Percentiles rank a stretch among this genome's conserved stretches.
These are phyloP conservation scores for Nyctereutes procyonoides DNA, from an alignment of 2,113 vertebrate species.

Conservation along the genomic window DNA sequence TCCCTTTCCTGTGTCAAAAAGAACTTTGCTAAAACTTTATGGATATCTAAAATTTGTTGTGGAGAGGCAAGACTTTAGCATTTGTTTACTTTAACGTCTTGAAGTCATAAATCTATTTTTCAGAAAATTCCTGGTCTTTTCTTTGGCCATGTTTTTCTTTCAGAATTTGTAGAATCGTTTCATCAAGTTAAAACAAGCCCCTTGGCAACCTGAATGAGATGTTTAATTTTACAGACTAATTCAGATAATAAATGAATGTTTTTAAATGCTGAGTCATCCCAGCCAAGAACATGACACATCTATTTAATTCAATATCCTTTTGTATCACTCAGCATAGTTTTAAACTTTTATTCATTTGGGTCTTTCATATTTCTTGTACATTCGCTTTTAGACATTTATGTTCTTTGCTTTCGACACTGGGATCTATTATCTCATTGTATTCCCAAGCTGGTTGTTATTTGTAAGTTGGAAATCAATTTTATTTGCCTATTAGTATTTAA, in stretches of 20 bases:
- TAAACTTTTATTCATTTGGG: conserved; percentile 1
- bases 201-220: not conserved
- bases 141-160: conserved; percentile 11
- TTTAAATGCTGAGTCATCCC: not conserved
- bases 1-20: conserved; percentile 31
- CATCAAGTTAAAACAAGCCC: not conserved
- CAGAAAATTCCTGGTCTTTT: conserved; percentile 9
- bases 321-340: not conserved
- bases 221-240: conserved; percentile 53
- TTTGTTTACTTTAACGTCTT: conserved; percentile 31
- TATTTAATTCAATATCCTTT: conserved; percentile 6
- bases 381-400: conserved; percentile 16
- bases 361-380: not conserved
- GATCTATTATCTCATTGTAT: not conserved
- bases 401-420: not conserved
- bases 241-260: not conserved
- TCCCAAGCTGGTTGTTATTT: conserved; percentile 7
- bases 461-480: not conserved
- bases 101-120: conserved; percentile 35
- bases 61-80: not conserved
- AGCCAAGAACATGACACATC: conserved; percentile 31
- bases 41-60: not conserved
- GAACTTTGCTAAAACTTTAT: conserved; percentile 43
- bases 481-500: not conserved
- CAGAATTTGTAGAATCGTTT: conserved; percentile 35